Evolutionary conservation across 2,797 vertebrate genomes (phyloP).

Genomic region (Myotis myotis): DNA sequence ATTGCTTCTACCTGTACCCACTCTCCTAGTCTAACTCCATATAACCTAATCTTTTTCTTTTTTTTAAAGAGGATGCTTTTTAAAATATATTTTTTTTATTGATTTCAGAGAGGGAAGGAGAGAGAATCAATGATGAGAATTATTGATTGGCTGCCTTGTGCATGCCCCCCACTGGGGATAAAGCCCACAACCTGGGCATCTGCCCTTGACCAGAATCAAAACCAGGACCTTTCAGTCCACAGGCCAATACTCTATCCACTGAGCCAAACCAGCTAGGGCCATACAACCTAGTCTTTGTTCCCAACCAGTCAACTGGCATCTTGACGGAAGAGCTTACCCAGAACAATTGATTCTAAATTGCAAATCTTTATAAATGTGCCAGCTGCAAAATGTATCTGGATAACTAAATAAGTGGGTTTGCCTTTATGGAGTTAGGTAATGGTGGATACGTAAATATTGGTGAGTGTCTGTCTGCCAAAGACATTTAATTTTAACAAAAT

Average conservation of each 20-base stretch:
- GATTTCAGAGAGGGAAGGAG: too few species aligned
- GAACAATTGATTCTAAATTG: background rate
- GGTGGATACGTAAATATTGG: background rate
- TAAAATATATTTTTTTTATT: too few species aligned
- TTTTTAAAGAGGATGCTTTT: too few species aligned
- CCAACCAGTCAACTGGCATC: background rate
- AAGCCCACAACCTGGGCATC: too few species aligned
- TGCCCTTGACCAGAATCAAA: too few species aligned
- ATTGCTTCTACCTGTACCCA: background rate
- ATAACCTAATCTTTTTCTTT: background rate
- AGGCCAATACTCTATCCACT: too few species aligned
- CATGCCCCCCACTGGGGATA: too few species aligned
- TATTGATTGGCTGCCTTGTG: too few species aligned
- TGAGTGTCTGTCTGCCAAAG: conserved; percentile 21
- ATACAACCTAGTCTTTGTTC: background rate
- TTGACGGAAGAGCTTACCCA: background rate
- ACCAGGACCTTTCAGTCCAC: too few species aligned
- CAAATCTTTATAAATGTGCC: background rate
- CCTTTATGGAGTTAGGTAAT: background rate
- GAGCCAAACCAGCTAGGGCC: too few species aligned
- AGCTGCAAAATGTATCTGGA: background rate
- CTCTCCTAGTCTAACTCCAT: background rate
- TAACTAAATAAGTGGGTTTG: background rate
- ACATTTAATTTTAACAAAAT: conserved; percentile 6
- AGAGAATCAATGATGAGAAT: too few species aligned